phyloP scores from a whole-genome alignment of 2,797 vertebrate genomes.

The Malacoraja senta region DNA sequence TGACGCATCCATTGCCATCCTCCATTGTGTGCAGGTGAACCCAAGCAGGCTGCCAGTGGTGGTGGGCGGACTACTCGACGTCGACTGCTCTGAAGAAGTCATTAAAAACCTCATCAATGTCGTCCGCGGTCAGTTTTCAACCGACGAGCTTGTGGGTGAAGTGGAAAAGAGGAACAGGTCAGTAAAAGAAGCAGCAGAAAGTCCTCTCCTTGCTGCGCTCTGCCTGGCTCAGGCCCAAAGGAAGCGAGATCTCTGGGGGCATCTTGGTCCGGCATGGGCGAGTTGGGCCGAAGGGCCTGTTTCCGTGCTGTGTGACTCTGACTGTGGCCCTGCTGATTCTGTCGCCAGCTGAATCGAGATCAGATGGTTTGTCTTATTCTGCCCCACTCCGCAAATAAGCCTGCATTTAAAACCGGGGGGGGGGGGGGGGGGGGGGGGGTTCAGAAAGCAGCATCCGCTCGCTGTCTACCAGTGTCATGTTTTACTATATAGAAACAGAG shows the following conservation, averaged over 20 bases:
- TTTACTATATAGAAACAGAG: too few relatives aligned
- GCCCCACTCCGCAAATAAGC: background rate
- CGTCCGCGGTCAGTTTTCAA: conserved; percentile 77
- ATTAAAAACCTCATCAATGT: conserved; percentile 84
- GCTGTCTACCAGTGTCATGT: background rate
- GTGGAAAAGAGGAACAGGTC: conserved; percentile 92
- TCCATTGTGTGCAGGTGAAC: conserved; percentile 68
- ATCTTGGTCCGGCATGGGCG: too few relatives aligned
- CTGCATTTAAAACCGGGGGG: background rate
- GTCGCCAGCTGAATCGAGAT: background rate
- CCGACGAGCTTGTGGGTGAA: conserved; percentile 79
- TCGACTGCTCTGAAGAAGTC: conserved; percentile 90
- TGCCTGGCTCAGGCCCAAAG: background rate
- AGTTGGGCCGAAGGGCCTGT: too few relatives aligned
- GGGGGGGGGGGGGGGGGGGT: background rate
- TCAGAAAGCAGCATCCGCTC: too few relatives aligned
- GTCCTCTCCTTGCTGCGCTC: too few relatives aligned
- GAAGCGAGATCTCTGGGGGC: background rate
- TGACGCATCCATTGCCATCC: too few relatives aligned
- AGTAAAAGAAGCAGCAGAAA: conserved; percentile 13
- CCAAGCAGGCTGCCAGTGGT: conserved; percentile 89
- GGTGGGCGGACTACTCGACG: conserved; percentile 83
- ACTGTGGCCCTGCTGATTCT: background rate
- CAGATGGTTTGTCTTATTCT: background rate
- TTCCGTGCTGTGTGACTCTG: too few relatives aligned